Evolutionary conservation across 1,140 invertebrate genomes (phyloP).

Genomic region (Drosophila lacteicornis): DNA sequence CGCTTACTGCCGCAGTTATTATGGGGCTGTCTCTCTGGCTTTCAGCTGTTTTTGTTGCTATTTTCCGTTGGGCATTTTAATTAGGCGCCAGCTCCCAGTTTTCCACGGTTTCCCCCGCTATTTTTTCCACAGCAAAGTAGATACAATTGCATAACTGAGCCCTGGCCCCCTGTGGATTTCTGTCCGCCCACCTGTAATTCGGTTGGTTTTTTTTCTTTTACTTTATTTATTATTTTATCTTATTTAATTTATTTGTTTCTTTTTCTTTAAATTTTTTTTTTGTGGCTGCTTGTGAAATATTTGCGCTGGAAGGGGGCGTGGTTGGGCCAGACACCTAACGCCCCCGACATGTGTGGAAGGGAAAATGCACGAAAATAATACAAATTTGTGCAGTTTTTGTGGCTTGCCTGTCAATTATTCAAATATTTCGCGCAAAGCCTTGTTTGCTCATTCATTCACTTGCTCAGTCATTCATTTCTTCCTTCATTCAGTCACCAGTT

Average conservation of each 20-base stretch:
- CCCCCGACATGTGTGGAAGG: slow-evolving; percentile 13
- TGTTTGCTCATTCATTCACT: slow-evolving; percentile 29
- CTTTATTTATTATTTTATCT: slow-evolving; percentile 1
- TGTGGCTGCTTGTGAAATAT: slow-evolving; percentile 41
- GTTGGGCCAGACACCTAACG: neutral
- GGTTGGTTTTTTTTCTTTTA: neutral
- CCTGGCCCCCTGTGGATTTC: slow-evolving; percentile 10
- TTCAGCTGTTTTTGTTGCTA: neutral
- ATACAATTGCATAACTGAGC: slow-evolving; percentile 35
- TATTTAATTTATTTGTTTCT: neutral
- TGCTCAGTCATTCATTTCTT: slow-evolving; percentile 26
- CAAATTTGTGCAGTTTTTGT: slow-evolving; percentile 52
- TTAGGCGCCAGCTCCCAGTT: slow-evolving; percentile 33
- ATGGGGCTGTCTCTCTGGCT: slow-evolving; percentile 5
- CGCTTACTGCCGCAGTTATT: slow-evolving; percentile 31
- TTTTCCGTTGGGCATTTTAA: slow-evolving; percentile 53
- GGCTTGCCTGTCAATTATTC: slow-evolving; percentile 66
- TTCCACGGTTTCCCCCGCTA: neutral
- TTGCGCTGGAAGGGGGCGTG: slow-evolving; percentile 10
- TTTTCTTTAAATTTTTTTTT: slow-evolving; percentile 1
- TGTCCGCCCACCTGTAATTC: slow-evolving; percentile 29
- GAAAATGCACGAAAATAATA: slow-evolving; percentile 23
- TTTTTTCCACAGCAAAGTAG: slow-evolving; percentile 18
- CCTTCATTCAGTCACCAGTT: slow-evolving; percentile 47
- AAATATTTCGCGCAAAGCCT: slow-evolving; percentile 48